Conservation (phyloP, 2,797 vertebrate genomes). For the Coilia nasus region DNA sequence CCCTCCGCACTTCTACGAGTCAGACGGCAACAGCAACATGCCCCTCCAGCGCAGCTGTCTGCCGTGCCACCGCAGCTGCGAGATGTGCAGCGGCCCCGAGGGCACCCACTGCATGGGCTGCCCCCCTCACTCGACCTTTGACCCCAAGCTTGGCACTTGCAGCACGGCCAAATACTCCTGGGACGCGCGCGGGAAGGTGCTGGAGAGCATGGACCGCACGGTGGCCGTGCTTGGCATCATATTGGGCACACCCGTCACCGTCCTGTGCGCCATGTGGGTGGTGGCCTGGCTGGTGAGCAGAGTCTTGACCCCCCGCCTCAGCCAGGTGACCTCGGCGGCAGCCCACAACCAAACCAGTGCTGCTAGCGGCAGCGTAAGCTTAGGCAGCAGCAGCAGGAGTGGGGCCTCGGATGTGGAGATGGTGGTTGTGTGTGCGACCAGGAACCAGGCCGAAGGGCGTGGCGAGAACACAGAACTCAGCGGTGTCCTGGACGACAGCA, state of each 20-base stretch:
- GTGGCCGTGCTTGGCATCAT: constrained; percentile 40
- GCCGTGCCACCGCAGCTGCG: constrained; percentile 41
- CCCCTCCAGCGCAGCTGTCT: constrained; percentile 37
- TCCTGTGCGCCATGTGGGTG: constrained; percentile 38
- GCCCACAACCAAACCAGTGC: neutral
- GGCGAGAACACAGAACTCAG: neutral
- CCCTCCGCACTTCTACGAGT: constrained; percentile 45
- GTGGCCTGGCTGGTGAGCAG: constrained; percentile 30
- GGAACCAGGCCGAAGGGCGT: neutral
- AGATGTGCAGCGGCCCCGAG: constrained; percentile 33
- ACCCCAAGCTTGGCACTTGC: constrained; percentile 31
- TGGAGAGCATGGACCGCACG: constrained; percentile 19
- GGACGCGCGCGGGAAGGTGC: constrained; percentile 13
- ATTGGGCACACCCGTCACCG: constrained; percentile 37
- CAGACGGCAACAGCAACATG: constrained; percentile 49
- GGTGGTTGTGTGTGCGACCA: neutral
- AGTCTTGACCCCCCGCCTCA: neutral
- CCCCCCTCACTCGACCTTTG: constrained; percentile 41
- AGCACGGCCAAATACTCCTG: constrained; percentile 31
- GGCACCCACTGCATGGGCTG: constrained; percentile 38
- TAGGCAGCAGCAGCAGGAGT: neutral
- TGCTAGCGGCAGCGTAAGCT: too few relatives aligned
- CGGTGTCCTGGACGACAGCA: neutral
- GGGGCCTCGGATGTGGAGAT: neutral
- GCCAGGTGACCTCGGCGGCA: neutral